Conservation (phyloP, 2,888 invertebrate species). For the Lysandra bellargus region DNA sequence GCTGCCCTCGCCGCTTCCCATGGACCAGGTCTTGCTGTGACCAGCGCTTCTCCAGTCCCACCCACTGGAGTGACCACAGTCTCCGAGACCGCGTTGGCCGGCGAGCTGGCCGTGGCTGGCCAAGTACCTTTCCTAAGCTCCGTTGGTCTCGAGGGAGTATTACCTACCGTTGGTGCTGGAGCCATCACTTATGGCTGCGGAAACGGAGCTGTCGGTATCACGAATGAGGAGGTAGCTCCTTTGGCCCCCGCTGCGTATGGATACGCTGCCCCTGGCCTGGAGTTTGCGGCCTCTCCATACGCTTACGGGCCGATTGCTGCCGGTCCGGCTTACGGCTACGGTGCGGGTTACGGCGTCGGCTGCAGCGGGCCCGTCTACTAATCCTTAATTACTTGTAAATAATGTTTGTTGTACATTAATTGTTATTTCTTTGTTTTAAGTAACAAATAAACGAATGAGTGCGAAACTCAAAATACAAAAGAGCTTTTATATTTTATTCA, state of each 20-base stretch:
- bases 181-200: constrained; percentile 45
- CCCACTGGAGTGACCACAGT: constrained; percentile 51
- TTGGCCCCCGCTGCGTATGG: constrained; percentile 18
- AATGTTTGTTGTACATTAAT: constrained; percentile 8
- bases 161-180: constrained; percentile 48
- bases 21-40: constrained; percentile 41
- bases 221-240: constrained; percentile 37
- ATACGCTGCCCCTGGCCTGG: neutral
- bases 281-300: neutral
- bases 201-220: constrained; percentile 43
- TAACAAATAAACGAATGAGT: constrained; percentile 19
- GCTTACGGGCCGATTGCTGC: neutral
- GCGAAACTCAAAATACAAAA: neutral
- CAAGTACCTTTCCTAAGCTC: constrained; percentile 52
- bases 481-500: neutral
- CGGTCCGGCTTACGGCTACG: constrained; percentile 10
- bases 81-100: constrained; percentile 51
- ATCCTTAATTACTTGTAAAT: too few relatives aligned
- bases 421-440: neutral
- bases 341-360: constrained; percentile 12
- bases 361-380: constrained; percentile 4
- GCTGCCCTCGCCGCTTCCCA: constrained; percentile 36
- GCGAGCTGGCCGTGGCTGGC: constrained; percentile 48
- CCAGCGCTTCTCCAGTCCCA: constrained; percentile 49
- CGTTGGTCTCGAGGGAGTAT: constrained; percentile 48